Evolutionary conservation across 2,888 invertebrate species (phyloP), one percentile per base, ranked within the genome.

Genomic region (Erynnis tages): DNA sequence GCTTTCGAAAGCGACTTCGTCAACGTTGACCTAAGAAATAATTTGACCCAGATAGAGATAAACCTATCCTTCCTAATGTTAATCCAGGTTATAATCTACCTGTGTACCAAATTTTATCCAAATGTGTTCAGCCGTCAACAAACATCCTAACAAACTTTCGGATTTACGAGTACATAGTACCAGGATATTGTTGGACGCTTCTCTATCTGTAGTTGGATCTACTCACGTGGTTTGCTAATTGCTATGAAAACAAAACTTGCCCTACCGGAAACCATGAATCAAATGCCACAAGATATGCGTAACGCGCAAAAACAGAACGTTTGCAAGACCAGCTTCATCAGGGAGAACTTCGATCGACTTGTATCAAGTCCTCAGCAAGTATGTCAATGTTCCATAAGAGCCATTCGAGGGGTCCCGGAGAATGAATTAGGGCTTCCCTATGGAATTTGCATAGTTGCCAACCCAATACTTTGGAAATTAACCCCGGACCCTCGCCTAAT

Each of bases 401-500:
- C 34, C 53, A 32, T 45, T 40, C 32, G n/a, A 11, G 16, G 40
- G 52, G 23, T 32, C 25, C 17, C 35, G 45, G 37, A 40, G 34
- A 41, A 40, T 53, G 40, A 53, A 46, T 53, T 40, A 53, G 40
- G n/a, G 17, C 32, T n/a, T n/a, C 45, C 30, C 45, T 34, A 46
- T 11, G 45, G 35, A 53, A 34, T 46, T 52, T 21, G 41, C 46
- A 27, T 47, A 59, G 45, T 57, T 53, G 57, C 54, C 53, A 53
- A 53, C 59, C 53, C 47, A 54, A 43, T 54, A 53, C 59, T 57
- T 57, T 49, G 53, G 43, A 58, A 59, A 61, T 62, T 61, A 60
- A 58, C 59, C 52, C 41, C 25, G 44, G 58, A 55, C 57, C 60
- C 54, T 55, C 53, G 47, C 32, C 43, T 59, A 54, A 60, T 59